Evolutionary conservation across 2,113 vertebrate genomes (phyloP), one percentile per base, ranked within the genome.

Genomic region (Dipodomys stephensi): DNA sequence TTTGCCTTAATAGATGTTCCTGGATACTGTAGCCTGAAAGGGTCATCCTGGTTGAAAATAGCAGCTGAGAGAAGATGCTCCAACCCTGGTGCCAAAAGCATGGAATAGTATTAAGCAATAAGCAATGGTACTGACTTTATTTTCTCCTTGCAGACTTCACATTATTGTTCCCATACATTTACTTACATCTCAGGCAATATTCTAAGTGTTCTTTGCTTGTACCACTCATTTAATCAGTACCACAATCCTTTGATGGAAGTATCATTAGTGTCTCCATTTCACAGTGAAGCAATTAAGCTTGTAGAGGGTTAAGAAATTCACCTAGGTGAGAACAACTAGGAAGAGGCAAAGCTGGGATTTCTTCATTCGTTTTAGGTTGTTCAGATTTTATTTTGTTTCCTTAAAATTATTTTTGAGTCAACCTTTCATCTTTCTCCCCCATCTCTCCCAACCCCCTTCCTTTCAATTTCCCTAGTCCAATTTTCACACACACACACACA

Each of bases 221-320:
- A 76, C 85, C 39, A 57, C 18, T 92, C 79, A 91, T 84, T 92
- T 78, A 74, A 39, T 90, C 28, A 88, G 93, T 72, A n/a, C 53
- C 11, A 44, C 30, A 30, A 6, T 32, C 8, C 16, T 90, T 44
- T 80, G 44, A 72, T 27, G 23, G 77, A 78, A 22, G 4, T 49
- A 11, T 35, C 44, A n/a, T 69, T 67, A 68, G 73, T 67, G 57
- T 44, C 32, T 91, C 57, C 53, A 39, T 64, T 64, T 93, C 16
- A 30, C 19, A 73, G 13, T 25, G 23, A 95, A 44, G 28, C 32
- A 65, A 60, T 73, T 53, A 49, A 91, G 68, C 16, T 5, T 0
- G 4, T 1, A 77, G 23, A 57, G 15, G 15, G 20, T 71, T 53
- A 84, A 49, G 13, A 39, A 57, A 44, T 39, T 81, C 46, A 27